Evolutionary conservation across 23 tunicate genomes (phyloP).

Genomic region (Ciona savignyi): DNA sequence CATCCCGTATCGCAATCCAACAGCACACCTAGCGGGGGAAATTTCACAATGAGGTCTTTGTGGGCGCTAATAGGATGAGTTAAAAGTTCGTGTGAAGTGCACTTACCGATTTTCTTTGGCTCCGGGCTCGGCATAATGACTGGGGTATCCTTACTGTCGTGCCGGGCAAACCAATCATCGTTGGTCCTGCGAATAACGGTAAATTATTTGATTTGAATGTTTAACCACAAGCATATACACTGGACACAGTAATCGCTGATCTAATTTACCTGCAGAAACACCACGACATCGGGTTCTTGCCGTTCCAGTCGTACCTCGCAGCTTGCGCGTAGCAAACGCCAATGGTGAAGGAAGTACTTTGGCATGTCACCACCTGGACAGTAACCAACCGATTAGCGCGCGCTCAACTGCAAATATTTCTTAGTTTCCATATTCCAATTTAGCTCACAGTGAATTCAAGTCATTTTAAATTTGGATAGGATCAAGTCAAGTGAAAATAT

Average conservation of each 20-base stretch:
- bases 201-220: not conserved
- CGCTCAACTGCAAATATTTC: no score
- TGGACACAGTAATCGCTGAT: no score
- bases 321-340: conserved; percentile 35
- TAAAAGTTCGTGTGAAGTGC: not conserved
- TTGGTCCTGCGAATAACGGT: conserved; percentile 10
- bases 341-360: conserved; percentile 23
- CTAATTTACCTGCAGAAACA: conserved; percentile 37
- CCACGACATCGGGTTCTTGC: conserved; percentile 36
- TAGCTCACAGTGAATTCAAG: no score
- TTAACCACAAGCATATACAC: not conserved
- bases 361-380: conserved; percentile 52
- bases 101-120: conserved; percentile 56
- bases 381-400: no score
- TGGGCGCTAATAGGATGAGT: not conserved
- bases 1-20: conserved; percentile 27
- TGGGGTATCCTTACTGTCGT: conserved; percentile 20
- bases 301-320: conserved; percentile 30
- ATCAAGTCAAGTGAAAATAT: no score
- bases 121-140: conserved; percentile 10
- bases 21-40: conserved; percentile 19
- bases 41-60: no score
- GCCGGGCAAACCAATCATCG: conserved; percentile 31
- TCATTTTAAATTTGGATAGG: no score
- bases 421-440: no score